phyloP scores from a whole-genome alignment of 2,888 invertebrate species.

The Nomada fabriciana region DNA sequence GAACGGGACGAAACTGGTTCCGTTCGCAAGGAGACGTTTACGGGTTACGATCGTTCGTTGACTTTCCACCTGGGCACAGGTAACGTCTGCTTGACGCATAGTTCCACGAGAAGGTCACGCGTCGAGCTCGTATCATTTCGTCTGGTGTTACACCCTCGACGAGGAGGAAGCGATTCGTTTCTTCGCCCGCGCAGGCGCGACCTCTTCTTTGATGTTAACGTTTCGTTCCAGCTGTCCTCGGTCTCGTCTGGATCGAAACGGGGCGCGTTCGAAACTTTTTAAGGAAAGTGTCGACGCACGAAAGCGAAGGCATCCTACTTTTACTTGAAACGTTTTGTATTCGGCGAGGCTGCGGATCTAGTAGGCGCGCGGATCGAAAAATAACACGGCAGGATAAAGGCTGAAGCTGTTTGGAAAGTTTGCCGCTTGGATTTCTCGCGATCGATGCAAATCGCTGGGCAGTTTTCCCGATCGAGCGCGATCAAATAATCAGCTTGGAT shows the following conservation, averaged over 20 bases:
- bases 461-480: neutral
- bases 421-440: neutral
- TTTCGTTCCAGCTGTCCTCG: neutral
- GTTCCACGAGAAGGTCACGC: slow-evolving; percentile 22
- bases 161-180: neutral
- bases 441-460: neutral
- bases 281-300: too few relatives aligned
- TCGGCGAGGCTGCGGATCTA: neutral
- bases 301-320: too few relatives aligned
- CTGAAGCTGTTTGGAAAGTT: neutral
- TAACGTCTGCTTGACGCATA: slow-evolving; percentile 25
- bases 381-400: neutral
- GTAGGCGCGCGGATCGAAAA: neutral
- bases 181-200: slow-evolving; percentile 2
- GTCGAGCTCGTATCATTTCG: slow-evolving; percentile 30
- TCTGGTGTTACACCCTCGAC: slow-evolving; percentile 39
- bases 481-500: neutral
- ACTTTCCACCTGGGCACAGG: slow-evolving; percentile 17
- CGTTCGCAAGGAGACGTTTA: slow-evolving; percentile 44
- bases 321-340: too few relatives aligned
- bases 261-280: neutral
- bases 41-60: slow-evolving; percentile 58
- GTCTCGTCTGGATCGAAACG: neutral
- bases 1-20: slow-evolving; percentile 55
- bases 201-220: neutral